Percentiles rank a stretch among this genome's conserved stretches.
phyloP scores from a whole-genome alignment of 1,140 invertebrate genomes.

The Charaxes varanes region DNA sequence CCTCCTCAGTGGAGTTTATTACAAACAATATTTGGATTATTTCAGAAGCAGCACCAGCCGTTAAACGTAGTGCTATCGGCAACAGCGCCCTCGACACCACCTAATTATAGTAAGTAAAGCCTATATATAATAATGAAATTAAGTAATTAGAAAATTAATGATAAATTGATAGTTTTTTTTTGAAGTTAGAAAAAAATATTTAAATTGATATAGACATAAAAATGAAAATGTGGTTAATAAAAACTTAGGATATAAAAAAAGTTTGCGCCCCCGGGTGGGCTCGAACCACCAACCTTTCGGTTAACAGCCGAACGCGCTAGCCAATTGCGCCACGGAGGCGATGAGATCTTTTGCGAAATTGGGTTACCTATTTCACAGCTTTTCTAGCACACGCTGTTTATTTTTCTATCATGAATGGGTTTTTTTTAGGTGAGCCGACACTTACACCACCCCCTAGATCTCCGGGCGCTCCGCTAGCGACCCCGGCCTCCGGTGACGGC shows the following conservation, averaged over 20 bases:
- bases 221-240: too few species aligned
- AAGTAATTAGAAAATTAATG: too few species aligned
- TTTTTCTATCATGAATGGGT: too few species aligned
- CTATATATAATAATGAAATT: too few species aligned
- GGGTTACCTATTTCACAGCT: neutral
- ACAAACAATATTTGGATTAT: too few species aligned
- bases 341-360: neutral
- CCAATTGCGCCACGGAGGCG: constrained; percentile 6
- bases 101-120: constrained; percentile 42
- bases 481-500: constrained; percentile 47
- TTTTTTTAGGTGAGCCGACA: constrained; percentile 43
- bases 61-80: constrained; percentile 46
- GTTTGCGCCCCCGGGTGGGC: constrained; percentile 9
- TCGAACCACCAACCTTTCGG: constrained; percentile 7
- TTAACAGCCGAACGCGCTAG: constrained; percentile 4
- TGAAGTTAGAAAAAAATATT: neutral
- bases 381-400: neutral
- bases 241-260: neutral
- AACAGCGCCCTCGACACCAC: constrained; percentile 43
- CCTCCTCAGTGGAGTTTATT: neutral
- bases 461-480: constrained; percentile 43
- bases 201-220: too few species aligned
- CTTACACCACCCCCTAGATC: constrained; percentile 61
- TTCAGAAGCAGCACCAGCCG: constrained; percentile 49
- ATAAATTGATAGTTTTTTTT: constrained; percentile 4